phyloP scores from a whole-genome alignment of 2,797 vertebrate genomes.

The Eupleurogrammus muticus region DNA sequence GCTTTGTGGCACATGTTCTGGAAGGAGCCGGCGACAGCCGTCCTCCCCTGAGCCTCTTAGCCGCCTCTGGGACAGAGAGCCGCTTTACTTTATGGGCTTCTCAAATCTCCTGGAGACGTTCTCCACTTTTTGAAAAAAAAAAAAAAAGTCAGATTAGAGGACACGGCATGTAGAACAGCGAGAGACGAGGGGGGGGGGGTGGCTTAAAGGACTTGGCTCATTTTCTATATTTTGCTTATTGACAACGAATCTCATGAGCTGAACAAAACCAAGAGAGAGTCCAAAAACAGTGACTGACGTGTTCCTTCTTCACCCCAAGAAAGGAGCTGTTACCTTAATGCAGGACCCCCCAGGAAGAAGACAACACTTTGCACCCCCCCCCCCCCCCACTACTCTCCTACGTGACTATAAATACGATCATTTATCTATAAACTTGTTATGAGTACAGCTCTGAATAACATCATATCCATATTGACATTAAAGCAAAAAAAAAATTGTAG shows the following conservation, averaged over 20 bases:
- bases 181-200: conserved; percentile 7
- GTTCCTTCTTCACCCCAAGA: not conserved
- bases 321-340: not conserved
- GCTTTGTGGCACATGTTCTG: conserved; percentile 78
- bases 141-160: conserved; percentile 65
- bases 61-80: conserved; percentile 73
- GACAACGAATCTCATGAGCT: too few species aligned
- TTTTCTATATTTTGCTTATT: too few species aligned
- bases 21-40: conserved; percentile 67
- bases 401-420: too few species aligned
- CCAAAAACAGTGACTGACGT: not conserved
- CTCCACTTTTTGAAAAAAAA: conserved; percentile 32
- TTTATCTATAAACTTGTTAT: too few species aligned
- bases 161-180: conserved; percentile 58
- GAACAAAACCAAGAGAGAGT: too few species aligned
- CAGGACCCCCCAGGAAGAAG: too few species aligned
- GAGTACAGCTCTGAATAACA: too few species aligned
- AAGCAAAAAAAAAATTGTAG: too few species aligned
- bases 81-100: conserved; percentile 70
- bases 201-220: too few species aligned
- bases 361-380: too few species aligned
- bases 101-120: conserved; percentile 72
- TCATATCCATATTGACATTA: too few species aligned
- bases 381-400: too few species aligned
- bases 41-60: conserved; percentile 78